phyloP scores from a whole-genome alignment of 2,113 vertebrate species.

The Prionailurus viverrinus region DNA sequence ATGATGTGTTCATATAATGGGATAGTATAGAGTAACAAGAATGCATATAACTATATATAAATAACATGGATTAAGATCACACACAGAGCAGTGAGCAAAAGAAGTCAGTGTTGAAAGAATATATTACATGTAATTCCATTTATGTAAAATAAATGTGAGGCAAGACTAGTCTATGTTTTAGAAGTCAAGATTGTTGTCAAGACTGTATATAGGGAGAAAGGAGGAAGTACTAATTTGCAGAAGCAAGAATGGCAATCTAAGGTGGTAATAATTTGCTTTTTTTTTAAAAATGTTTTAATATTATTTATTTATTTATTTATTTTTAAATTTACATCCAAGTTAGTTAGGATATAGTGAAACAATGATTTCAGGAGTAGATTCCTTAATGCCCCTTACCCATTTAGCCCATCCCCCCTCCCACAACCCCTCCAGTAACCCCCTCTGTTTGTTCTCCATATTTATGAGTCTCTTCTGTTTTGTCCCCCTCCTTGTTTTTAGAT shows the following conservation, averaged over 20 bases:
- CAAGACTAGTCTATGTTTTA: background rate
- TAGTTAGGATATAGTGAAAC: too few species aligned
- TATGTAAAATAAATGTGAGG: background rate
- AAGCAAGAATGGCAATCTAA: background rate
- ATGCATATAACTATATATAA: background rate
- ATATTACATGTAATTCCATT: background rate
- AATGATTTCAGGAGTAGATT: too few species aligned
- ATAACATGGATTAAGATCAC: background rate
- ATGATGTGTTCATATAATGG: background rate
- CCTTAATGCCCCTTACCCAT: too few species aligned
- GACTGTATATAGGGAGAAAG: background rate
- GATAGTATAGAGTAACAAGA: background rate
- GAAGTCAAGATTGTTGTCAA: background rate
- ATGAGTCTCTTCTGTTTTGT: too few species aligned
- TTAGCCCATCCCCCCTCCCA: too few species aligned
- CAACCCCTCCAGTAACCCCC: too few species aligned
- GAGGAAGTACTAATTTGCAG: background rate
- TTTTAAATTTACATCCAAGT: too few species aligned
- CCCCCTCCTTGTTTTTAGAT: too few species aligned
- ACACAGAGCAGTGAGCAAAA: background rate
- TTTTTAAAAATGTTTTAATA: too few species aligned
- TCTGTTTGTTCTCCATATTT: too few species aligned
- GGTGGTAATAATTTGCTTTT: background rate
- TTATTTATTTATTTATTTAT: too few species aligned
- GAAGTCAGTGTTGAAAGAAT: background rate